Conservation (phyloP, 2,888 invertebrate genomes). For the Rhogogaster chlorosoma region DNA sequence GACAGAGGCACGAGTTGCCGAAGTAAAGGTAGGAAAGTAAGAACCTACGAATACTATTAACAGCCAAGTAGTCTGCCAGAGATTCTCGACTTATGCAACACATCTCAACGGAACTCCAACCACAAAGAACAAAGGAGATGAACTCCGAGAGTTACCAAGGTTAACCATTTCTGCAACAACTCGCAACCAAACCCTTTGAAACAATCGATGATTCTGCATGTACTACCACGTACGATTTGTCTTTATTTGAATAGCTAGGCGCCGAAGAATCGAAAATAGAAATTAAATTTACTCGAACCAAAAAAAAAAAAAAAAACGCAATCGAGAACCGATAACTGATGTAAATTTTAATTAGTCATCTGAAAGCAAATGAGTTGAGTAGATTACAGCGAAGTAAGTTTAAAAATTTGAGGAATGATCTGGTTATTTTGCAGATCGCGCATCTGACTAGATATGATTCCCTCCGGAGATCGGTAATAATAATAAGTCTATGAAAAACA, state of each 20-base stretch:
- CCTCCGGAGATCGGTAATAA: neutral
- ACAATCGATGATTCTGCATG: constrained; percentile 9
- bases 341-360: neutral
- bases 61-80: constrained; percentile 25
- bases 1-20: constrained; percentile 28
- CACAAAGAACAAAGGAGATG: constrained; percentile 40
- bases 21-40: neutral
- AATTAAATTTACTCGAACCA: neutral
- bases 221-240: constrained; percentile 12
- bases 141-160: constrained; percentile 39
- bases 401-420: neutral
- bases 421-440: neutral
- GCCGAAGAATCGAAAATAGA: neutral
- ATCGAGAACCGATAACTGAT: neutral
- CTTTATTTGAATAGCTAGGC: neutral
- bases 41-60: constrained; percentile 35
- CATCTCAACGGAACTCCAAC: constrained; percentile 14
- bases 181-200: neutral
- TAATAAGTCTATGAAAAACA: neutral
- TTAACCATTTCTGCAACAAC: constrained; percentile 17
- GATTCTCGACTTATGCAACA: constrained; percentile 37
- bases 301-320: neutral
- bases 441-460: neutral
- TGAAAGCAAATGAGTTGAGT: neutral
- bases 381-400: neutral